Conservation (phyloP, 1,140 invertebrate genomes). For the Euura saliciscinereae region DNA sequence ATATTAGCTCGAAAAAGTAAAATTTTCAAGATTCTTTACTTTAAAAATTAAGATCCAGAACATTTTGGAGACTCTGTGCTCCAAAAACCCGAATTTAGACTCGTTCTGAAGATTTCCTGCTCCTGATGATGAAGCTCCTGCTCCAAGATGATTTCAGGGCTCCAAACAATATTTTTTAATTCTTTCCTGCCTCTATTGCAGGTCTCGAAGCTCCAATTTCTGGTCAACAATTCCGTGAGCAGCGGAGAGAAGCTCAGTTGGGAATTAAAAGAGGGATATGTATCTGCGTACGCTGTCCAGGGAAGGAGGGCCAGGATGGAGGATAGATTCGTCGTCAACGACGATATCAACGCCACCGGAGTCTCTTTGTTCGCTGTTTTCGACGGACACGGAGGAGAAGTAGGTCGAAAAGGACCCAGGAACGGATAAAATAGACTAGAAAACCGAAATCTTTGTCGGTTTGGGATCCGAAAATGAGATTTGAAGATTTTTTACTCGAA, state of each 20-base stretch:
- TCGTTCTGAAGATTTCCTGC: too few relatives aligned
- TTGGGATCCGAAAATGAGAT: too few relatives aligned
- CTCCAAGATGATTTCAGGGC: too few relatives aligned
- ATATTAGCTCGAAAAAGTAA: too few relatives aligned
- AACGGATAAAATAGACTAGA: too few relatives aligned
- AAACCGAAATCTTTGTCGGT: too few relatives aligned
- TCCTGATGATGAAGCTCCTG: too few relatives aligned
- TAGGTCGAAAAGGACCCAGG: slow-evolving; percentile 41
- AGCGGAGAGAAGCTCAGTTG: slow-evolving; percentile 72
- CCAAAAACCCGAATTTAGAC: too few relatives aligned
- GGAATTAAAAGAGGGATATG: slow-evolving; percentile 75
- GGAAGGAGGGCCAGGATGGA: slow-evolving; percentile 91
- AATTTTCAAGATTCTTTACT: too few relatives aligned
- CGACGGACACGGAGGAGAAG: slow-evolving; percentile 94
- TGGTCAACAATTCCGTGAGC: slow-evolving; percentile 46
- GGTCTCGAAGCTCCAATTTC: slow-evolving; percentile 54
- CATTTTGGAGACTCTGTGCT: too few relatives aligned
- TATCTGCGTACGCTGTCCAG: slow-evolving; percentile 87
- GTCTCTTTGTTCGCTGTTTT: slow-evolving; percentile 91
- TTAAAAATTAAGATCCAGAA: too few relatives aligned
- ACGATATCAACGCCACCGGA: slow-evolving; percentile 60
- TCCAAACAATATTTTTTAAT: not conserved
- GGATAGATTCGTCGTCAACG: slow-evolving; percentile 77
- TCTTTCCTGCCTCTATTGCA: slow-evolving; percentile 15
- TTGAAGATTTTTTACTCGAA: too few relatives aligned